A percentile compares a stretch with the other conserved stretches of the same genome.
Evolutionary conservation across 2,888 invertebrate genomes (phyloP).

Genomic region (Cephus nigrinus): DNA sequence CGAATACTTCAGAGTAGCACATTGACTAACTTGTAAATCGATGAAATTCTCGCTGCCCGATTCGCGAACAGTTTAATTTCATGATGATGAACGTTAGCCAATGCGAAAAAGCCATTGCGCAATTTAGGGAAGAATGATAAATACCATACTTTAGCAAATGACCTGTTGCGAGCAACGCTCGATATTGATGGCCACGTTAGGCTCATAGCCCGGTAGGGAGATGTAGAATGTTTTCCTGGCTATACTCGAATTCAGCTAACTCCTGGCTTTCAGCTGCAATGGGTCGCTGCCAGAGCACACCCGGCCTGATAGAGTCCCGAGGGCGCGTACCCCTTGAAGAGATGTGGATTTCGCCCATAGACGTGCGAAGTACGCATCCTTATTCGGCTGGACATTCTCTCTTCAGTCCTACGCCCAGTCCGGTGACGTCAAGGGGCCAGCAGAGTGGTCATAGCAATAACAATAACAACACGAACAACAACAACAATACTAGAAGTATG

Average conservation of each 20-base stretch:
- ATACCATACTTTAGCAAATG: background rate
- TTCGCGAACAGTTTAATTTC: background rate
- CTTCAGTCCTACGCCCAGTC: slow-evolving; percentile 61
- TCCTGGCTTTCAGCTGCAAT: slow-evolving; percentile 78
- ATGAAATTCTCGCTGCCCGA: background rate
- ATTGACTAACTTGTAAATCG: background rate
- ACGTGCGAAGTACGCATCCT: slow-evolving; percentile 51
- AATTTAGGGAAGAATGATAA: background rate
- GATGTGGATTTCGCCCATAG: slow-evolving; percentile 78
- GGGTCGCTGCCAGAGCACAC: slow-evolving; percentile 96
- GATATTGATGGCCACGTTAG: background rate
- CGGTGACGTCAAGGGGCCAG: slow-evolving; percentile 45
- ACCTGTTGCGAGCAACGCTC: background rate
- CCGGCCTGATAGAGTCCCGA: slow-evolving; percentile 92
- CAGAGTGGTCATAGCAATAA: slow-evolving; percentile 33
- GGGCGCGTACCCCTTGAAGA: slow-evolving; percentile 91
- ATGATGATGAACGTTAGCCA: background rate
- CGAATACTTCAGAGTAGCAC: background rate
- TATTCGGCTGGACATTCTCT: slow-evolving; percentile 53
- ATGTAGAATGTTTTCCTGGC: background rate
- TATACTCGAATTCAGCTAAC: background rate
- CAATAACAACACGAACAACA: slow-evolving; percentile 29
- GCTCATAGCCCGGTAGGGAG: background rate
- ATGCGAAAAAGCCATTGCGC: background rate
- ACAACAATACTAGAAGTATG: slow-evolving; percentile 43